Conservation (phyloP, 1,140 invertebrate genomes). For the Mycetomoellerius zeteki region DNA sequence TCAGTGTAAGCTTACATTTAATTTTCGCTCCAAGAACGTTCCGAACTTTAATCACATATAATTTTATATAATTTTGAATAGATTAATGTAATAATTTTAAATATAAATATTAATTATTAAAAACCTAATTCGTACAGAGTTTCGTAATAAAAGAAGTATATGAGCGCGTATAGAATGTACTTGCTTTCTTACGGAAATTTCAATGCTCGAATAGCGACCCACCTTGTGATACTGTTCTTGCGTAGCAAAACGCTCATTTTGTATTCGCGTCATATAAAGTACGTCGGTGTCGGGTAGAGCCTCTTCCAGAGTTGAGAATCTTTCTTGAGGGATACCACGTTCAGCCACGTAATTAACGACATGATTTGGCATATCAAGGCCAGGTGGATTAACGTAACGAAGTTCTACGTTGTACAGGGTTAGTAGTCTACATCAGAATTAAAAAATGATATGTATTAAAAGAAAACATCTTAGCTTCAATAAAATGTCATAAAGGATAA, state of each 20-base stretch:
- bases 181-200: background rate
- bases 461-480: background rate
- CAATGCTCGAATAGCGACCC: slow-evolving; percentile 65
- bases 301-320: slow-evolving; percentile 91
- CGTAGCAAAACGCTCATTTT: slow-evolving; percentile 96
- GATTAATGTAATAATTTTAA: background rate
- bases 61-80: background rate
- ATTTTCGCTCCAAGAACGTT: no score
- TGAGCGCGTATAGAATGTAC: background rate
- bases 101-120: background rate
- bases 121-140: background rate
- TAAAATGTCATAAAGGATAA: background rate
- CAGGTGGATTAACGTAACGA: slow-evolving; percentile 95
- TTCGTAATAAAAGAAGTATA: background rate
- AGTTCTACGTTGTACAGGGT: slow-evolving; percentile 96
- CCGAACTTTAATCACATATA: no score
- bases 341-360: slow-evolving; percentile 93
- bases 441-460: background rate
- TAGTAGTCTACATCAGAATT: slow-evolving; percentile 88
- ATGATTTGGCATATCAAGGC: slow-evolving; percentile 96
- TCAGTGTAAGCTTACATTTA: no score
- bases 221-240: slow-evolving; percentile 96
- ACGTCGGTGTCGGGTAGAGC: slow-evolving; percentile 98
- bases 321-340: slow-evolving; percentile 93
- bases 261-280: slow-evolving; percentile 99